A percentile compares a stretch with the other conserved stretches of the same genome.
phyloP scores from a whole-genome alignment of 1,140 invertebrate genomes.

The Listronotus bonariensis region DNA sequence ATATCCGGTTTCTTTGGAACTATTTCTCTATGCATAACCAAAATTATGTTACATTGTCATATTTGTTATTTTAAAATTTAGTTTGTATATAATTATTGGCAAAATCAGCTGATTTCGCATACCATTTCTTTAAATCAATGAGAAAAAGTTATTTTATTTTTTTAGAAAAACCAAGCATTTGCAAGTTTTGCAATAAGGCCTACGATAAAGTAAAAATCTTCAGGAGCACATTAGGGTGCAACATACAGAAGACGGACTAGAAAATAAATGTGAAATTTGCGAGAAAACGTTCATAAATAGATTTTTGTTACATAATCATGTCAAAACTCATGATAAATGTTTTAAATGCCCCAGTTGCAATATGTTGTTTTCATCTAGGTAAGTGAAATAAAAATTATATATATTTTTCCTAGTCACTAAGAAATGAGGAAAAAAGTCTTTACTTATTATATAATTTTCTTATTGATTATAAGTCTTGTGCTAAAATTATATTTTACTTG shows the following conservation, averaged over 20 bases:
- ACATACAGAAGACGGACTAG: slow-evolving; percentile 43
- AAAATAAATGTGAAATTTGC: slow-evolving; percentile 45
- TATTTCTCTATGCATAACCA: too few relatives aligned
- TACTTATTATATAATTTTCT: too few relatives aligned
- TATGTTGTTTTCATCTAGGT: slow-evolving; percentile 44
- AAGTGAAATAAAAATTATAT: background rate
- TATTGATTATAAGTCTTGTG: too few relatives aligned
- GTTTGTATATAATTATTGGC: too few relatives aligned
- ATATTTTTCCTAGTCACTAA: background rate
- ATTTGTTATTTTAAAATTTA: too few relatives aligned
- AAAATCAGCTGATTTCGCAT: too few relatives aligned
- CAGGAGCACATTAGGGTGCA: slow-evolving; percentile 47
- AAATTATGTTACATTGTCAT: too few relatives aligned
- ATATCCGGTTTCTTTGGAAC: too few relatives aligned
- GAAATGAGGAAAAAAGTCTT: too few relatives aligned
- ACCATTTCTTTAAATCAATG: too few relatives aligned
- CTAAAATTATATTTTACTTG: too few relatives aligned
- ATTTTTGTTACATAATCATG: slow-evolving; percentile 43
- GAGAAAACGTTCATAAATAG: slow-evolving; percentile 46
- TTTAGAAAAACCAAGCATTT: slow-evolving; percentile 35
- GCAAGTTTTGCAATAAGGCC: slow-evolving; percentile 42
- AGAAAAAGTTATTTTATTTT: background rate
- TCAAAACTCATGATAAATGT: slow-evolving; percentile 45
- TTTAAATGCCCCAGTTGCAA: slow-evolving; percentile 46
- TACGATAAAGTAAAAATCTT: slow-evolving; percentile 47